phyloP scores from a whole-genome alignment of 2,888 invertebrate species.

The Drosophila setosimentum region DNA sequence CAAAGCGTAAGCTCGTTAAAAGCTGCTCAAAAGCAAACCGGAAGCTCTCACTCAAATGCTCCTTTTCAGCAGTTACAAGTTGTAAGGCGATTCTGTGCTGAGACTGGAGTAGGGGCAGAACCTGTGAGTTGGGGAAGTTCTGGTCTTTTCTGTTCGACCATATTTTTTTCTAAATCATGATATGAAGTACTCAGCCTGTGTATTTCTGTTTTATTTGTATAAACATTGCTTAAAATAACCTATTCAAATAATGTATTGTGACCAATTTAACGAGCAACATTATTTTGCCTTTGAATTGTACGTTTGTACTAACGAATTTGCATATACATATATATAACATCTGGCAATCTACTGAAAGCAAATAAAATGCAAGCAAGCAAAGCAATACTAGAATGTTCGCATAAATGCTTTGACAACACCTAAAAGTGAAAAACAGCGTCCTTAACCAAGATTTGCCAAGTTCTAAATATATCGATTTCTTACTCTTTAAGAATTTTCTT shows the following conservation, averaged over 20 bases:
- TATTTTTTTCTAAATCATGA: not conserved
- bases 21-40: conserved; percentile 66
- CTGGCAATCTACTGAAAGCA: not conserved
- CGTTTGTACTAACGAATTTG: not conserved
- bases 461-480: not conserved
- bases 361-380: too few relatives aligned
- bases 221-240: conserved; percentile 20
- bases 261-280: not conserved
- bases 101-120: not conserved
- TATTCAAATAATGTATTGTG: conserved; percentile 5
- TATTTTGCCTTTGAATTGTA: not conserved
- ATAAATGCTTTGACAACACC: not conserved
- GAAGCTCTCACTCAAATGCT: conserved; percentile 53
- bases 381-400: not conserved
- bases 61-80: conserved; percentile 55
- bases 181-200: conserved; percentile 22
- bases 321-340: too few relatives aligned
- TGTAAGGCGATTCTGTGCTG: conserved; percentile 30
- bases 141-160: not conserved
- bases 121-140: not conserved
- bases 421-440: not conserved
- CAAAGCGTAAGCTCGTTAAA: conserved; percentile 72
- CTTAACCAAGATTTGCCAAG: not conserved
- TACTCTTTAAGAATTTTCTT: not conserved
- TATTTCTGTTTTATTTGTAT: conserved; percentile 22